Base-by-base conservation (phyloP, 1,140 invertebrate species). In the Bicyclus anynana region DNA sequence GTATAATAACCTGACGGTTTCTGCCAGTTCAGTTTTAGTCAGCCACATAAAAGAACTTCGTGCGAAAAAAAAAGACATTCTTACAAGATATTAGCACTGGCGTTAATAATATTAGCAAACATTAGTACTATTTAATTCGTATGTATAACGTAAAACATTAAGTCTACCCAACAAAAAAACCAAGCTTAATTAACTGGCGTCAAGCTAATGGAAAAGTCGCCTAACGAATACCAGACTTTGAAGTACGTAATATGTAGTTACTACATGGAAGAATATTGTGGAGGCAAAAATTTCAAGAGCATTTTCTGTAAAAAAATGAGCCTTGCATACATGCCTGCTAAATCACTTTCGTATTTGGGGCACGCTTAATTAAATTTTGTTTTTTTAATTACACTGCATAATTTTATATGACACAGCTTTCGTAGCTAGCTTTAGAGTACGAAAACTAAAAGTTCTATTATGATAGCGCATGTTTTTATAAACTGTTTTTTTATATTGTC, bases 191-290 rank as follows among this genome's bases (percentile, higher is more conserved):
- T 51, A 53, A 53, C 50, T 53, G 35, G 14, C 42, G 38, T 7
- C 37, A 37, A 21, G 52, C 42, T 59, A 59, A 59, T 59, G 50
- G 42, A 59, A 59, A 35, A 52, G 29, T 37, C 26, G 23, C 27
- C 40, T 48, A 59, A 59, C 53, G 53, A 62, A 62, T 35, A 46
- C 27, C 21, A 33, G 40, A 20, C 55, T 44, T 44, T 58, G 21
- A 17, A 46, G 29, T 35, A 51, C 13, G 18, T 42, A 58, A 42
- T 42, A 42, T 42, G 17, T 20, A 42, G 38, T 44, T 4, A 44
- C 18, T 44, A 44, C 14, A 44, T 44, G 40, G 6, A 16, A 20
- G 40, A 17, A 38, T n/a, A 44, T 16, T 20, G 18, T 20, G 40
- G 18, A 20, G 16, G 18, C 17, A 44, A 44, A 20, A 44, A 14